A percentile compares a stretch with the other conserved stretches of the same genome.
Conservation (phyloP, 2,797 vertebrate species). For the Lithobates pipiens region DNA sequence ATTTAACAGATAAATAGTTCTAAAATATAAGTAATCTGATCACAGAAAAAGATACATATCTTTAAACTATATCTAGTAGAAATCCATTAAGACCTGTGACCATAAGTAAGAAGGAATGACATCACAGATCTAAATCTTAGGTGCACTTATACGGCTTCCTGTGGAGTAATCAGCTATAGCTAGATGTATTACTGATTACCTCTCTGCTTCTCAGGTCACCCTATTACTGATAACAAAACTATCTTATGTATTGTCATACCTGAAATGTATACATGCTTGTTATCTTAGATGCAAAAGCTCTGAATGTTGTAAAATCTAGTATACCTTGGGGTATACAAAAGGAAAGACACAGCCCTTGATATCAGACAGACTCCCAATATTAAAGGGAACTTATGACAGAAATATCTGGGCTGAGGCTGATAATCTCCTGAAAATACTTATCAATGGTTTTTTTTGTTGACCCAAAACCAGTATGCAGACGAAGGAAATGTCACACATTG, state of each 20-base stretch:
- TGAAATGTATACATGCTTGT: neutral
- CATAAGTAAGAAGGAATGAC: neutral
- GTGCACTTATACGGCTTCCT: constrained; percentile 8
- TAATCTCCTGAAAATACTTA: too few relatives aligned
- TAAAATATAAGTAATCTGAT: neutral
- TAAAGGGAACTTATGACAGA: too few relatives aligned
- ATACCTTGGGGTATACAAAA: neutral
- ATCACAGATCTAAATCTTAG: neutral
- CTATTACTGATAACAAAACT: neutral
- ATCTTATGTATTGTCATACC: neutral
- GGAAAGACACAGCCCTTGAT: neutral
- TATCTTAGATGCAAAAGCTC: neutral
- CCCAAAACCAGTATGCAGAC: too few relatives aligned
- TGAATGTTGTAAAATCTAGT: neutral
- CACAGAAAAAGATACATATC: neutral
- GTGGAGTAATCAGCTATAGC: neutral
- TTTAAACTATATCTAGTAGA: neutral
- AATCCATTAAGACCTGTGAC: neutral
- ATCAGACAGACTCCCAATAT: too few relatives aligned
- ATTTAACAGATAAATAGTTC: neutral
- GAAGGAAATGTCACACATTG: too few relatives aligned
- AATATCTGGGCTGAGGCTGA: too few relatives aligned
- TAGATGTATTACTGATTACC: constrained; percentile 4
- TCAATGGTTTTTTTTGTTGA: too few relatives aligned
- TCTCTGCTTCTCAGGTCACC: neutral